phyloP scores from a whole-genome alignment of 2,797 vertebrate species.

The Erithacus rubecula region DNA sequence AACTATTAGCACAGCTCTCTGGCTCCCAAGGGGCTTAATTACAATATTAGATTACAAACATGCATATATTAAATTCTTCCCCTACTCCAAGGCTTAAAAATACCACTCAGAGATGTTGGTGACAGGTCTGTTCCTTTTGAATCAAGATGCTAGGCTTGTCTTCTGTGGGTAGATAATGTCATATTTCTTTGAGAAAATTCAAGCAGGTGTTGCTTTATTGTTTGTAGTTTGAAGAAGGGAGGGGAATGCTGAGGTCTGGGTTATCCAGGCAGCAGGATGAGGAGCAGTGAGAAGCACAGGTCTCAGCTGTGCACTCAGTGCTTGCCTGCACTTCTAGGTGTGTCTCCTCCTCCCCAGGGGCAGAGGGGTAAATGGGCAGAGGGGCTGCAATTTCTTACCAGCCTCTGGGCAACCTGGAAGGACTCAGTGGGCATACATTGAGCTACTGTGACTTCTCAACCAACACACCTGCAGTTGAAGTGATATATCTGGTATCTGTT shows the following conservation, averaged over 20 bases:
- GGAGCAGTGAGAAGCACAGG: neutral
- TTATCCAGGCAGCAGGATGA: rapidly evolving
- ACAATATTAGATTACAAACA: neutral
- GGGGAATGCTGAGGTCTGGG: neutral
- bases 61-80: neutral
- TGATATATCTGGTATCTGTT: neutral
- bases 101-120: neutral
- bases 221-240: neutral
- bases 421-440: rapidly evolving
- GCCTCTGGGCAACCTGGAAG: rapidly evolving
- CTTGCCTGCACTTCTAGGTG: neutral
- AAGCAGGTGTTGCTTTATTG: neutral
- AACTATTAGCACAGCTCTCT: neutral
- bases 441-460: neutral
- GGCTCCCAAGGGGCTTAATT: neutral
- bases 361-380: too few species aligned
- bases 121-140: neutral
- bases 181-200: neutral
- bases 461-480: neutral
- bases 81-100: neutral
- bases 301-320: neutral
- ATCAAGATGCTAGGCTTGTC: neutral
- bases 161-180: neutral
- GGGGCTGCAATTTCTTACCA: neutral
- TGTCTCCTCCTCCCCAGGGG: neutral